Percentiles rank a stretch among this genome's conserved stretches.
phyloP scores from a whole-genome alignment of 2,113 vertebrate species.

The Tachycineta bicolor region DNA sequence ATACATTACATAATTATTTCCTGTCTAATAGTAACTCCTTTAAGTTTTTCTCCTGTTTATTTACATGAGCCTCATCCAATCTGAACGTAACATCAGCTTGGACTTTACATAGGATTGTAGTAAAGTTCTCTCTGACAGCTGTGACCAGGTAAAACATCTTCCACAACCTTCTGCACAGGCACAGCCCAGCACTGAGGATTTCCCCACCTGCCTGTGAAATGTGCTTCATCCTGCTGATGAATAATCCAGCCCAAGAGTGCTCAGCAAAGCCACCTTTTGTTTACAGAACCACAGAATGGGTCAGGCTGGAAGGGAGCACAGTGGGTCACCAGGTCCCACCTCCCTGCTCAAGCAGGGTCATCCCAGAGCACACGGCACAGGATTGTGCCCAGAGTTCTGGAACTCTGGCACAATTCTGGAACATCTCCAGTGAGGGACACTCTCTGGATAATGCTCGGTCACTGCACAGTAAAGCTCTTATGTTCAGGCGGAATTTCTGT shows the following conservation, averaged over 20 bases:
- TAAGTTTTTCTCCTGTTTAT: background rate
- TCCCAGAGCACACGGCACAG: background rate
- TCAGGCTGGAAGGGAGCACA: background rate
- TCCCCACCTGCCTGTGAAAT: background rate
- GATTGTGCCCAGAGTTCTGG: background rate
- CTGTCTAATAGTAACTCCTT: background rate
- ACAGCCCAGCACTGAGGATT: background rate
- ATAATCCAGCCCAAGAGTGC: background rate
- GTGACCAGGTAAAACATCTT: background rate
- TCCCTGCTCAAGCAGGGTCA: background rate
- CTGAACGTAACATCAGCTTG: background rate
- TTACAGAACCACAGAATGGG: background rate
- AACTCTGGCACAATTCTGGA: too few relatives aligned
- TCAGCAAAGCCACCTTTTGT: background rate
- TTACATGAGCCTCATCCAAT: rapidly evolving
- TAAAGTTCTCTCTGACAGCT: background rate
- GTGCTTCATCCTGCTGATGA: background rate
- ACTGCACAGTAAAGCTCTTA: background rate
- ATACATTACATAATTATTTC: background rate
- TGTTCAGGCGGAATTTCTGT: background rate
- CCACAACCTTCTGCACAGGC: background rate
- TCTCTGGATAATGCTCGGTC: background rate
- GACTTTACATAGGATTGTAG: background rate
- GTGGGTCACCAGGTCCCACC: background rate
- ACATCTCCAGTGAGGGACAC: background rate